These are phyloP conservation scores for Saguinus imperator DNA, from an alignment of 2,113 vertebrate genomes.

Conservation along the genomic window DNA sequence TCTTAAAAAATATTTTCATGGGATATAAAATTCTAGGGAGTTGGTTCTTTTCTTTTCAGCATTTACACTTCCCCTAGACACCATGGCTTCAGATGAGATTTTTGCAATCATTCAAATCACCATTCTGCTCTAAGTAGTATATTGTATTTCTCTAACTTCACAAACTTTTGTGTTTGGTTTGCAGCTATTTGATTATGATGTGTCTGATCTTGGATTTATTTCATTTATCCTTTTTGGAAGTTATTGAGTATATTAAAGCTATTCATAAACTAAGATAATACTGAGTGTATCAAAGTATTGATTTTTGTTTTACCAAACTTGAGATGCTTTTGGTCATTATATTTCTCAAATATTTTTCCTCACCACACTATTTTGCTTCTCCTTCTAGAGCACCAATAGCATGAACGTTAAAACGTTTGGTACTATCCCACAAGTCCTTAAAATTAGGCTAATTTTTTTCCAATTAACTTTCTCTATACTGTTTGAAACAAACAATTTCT, in stretches of 20 bases:
- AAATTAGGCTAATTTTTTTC: not conserved
- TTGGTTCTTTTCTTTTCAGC: too few species aligned
- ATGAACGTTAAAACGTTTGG: not conserved
- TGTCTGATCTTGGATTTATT: not conserved
- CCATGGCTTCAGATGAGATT: too few species aligned
- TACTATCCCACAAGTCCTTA: not conserved
- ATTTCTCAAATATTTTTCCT: not conserved
- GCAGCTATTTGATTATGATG: not conserved
- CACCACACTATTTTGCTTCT: not conserved
- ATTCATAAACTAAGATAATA: too few species aligned
- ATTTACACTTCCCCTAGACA: too few species aligned
- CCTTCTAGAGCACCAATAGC: not conserved
- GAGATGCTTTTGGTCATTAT: not conserved
- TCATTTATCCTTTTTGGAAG: not conserved
- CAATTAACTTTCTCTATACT: not conserved
- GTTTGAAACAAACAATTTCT: not conserved
- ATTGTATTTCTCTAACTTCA: not conserved
- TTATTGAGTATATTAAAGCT: not conserved
- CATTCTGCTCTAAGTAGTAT: not conserved
- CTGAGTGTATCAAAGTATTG: not conserved
- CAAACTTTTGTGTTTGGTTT: not conserved
- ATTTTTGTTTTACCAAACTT: not conserved
- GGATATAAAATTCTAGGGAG: too few species aligned
- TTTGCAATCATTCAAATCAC: too few species aligned
- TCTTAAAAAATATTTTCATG: too few species aligned